phyloP scores from a whole-genome alignment of 1,140 invertebrate genomes.

The Mercenaria mercenaria region DNA sequence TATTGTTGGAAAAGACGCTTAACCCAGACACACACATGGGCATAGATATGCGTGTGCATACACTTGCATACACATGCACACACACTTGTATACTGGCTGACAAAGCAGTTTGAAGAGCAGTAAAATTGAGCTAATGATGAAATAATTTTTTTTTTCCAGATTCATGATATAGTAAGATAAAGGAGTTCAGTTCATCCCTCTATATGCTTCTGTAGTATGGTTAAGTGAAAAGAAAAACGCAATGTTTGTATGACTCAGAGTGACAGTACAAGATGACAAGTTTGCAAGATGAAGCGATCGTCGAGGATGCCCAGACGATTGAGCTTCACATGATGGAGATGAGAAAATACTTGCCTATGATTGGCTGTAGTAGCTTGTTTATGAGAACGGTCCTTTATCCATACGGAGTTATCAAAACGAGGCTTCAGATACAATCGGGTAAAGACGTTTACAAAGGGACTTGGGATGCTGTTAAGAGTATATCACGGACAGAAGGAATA shows the following conservation, averaged over 20 bases:
- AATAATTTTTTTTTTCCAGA: too few relatives aligned
- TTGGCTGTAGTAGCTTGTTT: constrained; percentile 94
- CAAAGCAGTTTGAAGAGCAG: too few relatives aligned
- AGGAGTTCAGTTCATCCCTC: too few relatives aligned
- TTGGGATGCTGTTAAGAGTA: constrained; percentile 96
- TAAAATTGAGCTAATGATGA: too few relatives aligned
- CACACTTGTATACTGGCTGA: too few relatives aligned
- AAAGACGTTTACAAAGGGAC: constrained; percentile 92
- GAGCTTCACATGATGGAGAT: constrained; percentile 99
- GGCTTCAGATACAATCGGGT: constrained; percentile 90
- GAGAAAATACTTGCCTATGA: constrained; percentile 95
- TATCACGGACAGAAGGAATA: constrained; percentile 94
- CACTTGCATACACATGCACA: too few relatives aligned
- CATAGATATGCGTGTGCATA: too few relatives aligned
- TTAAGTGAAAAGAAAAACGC: too few relatives aligned
- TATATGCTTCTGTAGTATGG: too few relatives aligned
- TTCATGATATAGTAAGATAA: too few relatives aligned
- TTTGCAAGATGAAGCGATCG: constrained; percentile 21
- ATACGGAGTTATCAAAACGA: constrained; percentile 97
- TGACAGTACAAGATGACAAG: constrained; percentile 25
- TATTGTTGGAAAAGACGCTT: too few relatives aligned
- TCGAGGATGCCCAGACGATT: constrained; percentile 84
- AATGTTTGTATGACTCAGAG: background rate
- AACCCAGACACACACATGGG: too few relatives aligned
- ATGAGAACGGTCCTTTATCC: constrained; percentile 97